Base-by-base conservation (phyloP, 2,797 vertebrate genomes). In the Loriculus beryllinus region DNA sequence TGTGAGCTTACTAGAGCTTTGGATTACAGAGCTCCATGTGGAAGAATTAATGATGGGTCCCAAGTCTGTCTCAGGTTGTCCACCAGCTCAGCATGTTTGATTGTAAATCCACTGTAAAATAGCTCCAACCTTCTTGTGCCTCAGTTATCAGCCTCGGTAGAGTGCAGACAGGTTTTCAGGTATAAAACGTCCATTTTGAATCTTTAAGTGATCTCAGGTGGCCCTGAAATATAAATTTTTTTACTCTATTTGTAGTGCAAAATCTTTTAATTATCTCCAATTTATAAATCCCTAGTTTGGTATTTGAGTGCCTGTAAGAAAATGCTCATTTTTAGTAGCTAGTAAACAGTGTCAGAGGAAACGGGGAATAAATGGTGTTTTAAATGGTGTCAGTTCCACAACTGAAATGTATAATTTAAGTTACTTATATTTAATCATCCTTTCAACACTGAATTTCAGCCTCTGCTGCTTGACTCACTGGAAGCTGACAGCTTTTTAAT, bases 361-460 rank as follows among this genome's bases (percentile, higher is more conserved):
- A 81, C 1, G 2, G 57, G 40, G 86, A 60, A 84, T 65, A 81
- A 74, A 67, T 51, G 26, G 35, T 6, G 80, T 91, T 95, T 83
- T 91, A 90, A 91, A 90, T 64, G 64, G 91, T 90, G 92, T 94
- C 80, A 45, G 49, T 93, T 95, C 90, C 90, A 92, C 37, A 70
- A 84, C 7, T 42, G 72, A 76, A 86, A 94, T 86, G 80, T 94
- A 68, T 93, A 95, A 92, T 97, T 96, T 91, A 90, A 91, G 48
- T 94, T 87, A 88, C 85, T 96, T 93, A 63, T 10, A 88, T 92
- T 96, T 96, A 96, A 94, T 97, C 80, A 95, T 82, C 67, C 82
- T 93, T 90, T 93, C 91, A 94, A 95, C 74, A 48, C 74, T 42
- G 77, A 91, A 76, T 94, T 93, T 76, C 74, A 91, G 74, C 65